A percentile compares a stretch with the other conserved stretches of the same genome.
Evolutionary conservation across 2,888 invertebrate genomes (phyloP).

Genomic region (Anticlea derivata): DNA sequence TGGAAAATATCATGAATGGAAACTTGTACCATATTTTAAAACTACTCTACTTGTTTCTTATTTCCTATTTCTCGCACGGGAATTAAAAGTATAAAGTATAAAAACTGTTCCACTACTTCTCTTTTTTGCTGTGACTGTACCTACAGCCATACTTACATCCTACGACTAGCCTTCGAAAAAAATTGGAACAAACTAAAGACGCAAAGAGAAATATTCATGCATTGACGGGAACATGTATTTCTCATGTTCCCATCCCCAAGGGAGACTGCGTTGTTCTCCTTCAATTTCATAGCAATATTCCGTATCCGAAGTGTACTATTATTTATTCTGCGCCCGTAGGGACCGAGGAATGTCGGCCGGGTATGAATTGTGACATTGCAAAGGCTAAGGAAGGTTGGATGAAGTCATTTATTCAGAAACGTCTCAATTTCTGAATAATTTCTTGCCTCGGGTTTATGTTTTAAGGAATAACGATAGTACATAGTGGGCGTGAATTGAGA

Average conservation of each 20-base stretch:
- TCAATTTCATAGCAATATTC: conserved; percentile 69
- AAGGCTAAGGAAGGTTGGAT: conserved; percentile 13
- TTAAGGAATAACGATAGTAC: neutral
- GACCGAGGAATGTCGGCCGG: conserved; percentile 26
- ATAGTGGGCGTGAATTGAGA: too few species aligned
- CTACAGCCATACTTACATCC: too few species aligned
- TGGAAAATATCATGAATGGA: too few species aligned
- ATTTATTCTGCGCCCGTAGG: conserved; percentile 24
- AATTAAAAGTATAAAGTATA: too few species aligned
- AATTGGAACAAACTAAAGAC: conserved; percentile 5
- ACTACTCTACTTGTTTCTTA: too few species aligned
- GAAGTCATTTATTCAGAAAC: conserved; percentile 14
- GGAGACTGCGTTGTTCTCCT: conserved; percentile 44
- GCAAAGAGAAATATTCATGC: conserved; percentile 39
- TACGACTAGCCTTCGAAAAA: neutral
- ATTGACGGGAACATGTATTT: conserved; percentile 37
- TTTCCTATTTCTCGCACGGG: too few species aligned
- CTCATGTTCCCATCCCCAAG: conserved; percentile 40
- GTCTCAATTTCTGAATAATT: conserved; percentile 14
- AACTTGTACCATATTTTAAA: too few species aligned
- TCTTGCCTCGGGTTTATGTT: neutral
- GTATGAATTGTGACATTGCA: conserved; percentile 36
- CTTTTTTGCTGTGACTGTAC: too few species aligned
- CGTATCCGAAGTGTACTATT: conserved; percentile 32
- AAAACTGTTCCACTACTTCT: too few species aligned